phyloP scores from a whole-genome alignment of 2,113 vertebrate species.

The Trematocara zebra region DNA sequence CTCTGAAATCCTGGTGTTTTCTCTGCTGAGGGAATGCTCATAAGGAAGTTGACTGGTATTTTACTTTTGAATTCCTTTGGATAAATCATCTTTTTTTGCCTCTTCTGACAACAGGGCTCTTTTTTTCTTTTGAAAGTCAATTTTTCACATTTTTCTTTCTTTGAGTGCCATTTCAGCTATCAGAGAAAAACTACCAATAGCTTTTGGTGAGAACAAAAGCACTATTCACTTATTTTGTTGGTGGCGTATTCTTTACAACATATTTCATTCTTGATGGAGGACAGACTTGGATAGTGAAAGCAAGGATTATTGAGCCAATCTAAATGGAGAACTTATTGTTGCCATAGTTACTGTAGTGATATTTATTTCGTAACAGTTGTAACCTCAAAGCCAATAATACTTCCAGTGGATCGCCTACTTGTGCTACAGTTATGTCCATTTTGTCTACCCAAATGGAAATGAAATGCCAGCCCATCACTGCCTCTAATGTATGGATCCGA shows the following conservation, averaged over 20 bases:
- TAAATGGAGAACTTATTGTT: accelerated
- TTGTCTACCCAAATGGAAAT: neutral
- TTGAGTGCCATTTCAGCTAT: neutral
- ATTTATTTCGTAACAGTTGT: neutral
- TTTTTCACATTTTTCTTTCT: neutral
- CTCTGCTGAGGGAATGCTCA: neutral
- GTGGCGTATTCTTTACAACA: neutral
- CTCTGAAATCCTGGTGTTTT: neutral
- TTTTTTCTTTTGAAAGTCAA: neutral
- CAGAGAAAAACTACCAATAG: neutral
- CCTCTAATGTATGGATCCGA: neutral
- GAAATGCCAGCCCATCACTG: neutral
- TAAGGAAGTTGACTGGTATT: neutral
- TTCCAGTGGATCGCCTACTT: neutral
- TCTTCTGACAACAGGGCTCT: neutral
- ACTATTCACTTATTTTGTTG: neutral
- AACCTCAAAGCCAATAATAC: neutral
- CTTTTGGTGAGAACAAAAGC: neutral
- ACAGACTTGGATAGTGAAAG: neutral
- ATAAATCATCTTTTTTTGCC: neutral
- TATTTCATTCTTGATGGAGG: neutral
- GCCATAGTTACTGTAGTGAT: neutral
- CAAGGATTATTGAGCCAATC: neutral
- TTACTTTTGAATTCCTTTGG: neutral
- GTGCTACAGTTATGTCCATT: neutral